These are phyloP conservation scores for Leptodactylus fuscus DNA, from an alignment of 2,113 vertebrate species.

Conservation along the genomic window DNA sequence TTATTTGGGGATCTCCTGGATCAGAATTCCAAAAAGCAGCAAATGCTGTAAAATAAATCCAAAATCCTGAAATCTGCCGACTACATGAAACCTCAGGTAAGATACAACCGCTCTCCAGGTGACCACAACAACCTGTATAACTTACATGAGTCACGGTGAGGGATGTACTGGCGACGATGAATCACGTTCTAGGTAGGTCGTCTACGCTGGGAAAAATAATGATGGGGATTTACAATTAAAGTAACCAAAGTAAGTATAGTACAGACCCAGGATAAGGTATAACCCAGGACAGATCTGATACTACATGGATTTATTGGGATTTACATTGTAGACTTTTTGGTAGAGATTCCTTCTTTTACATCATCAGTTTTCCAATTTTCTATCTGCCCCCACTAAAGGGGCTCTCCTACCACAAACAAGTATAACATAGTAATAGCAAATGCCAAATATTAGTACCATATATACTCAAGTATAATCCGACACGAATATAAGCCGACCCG, in stretches of 20 bases:
- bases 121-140: not conserved
- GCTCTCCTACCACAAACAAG: too few relatives aligned
- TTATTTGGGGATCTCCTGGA: too few relatives aligned
- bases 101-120: not conserved
- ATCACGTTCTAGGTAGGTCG: not conserved
- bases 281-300: not conserved
- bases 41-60: too few relatives aligned
- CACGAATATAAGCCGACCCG: too few relatives aligned
- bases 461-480: too few relatives aligned
- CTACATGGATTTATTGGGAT: not conserved
- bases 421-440: too few relatives aligned
- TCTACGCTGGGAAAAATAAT: not conserved
- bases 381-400: too few relatives aligned
- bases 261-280: not conserved
- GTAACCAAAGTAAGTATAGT: not conserved
- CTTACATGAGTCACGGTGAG: not conserved
- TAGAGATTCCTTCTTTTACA: too few relatives aligned
- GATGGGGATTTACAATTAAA: not conserved
- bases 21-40: too few relatives aligned
- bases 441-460: too few relatives aligned
- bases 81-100: not conserved
- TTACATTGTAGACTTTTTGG: not conserved
- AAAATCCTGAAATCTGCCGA: not conserved
- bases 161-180: not conserved
- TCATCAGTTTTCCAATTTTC: too few relatives aligned